Evolutionary conservation across 2,797 vertebrate genomes (phyloP), one percentile per base, ranked within the genome.

Genomic region (Diplodus sargus): DNA sequence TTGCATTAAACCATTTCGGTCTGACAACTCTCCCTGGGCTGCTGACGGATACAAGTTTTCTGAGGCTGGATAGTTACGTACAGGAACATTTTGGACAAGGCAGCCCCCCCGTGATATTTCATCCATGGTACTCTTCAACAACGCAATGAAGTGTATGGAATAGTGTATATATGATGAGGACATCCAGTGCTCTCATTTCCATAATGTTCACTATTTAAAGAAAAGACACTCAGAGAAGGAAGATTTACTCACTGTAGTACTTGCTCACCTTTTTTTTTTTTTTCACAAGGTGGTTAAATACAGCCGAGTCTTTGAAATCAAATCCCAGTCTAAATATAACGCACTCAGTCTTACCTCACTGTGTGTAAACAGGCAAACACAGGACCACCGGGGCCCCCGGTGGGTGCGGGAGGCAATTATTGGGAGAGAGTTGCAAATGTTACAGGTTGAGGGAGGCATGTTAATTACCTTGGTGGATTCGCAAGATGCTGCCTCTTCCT

Each of bases 381-480:
- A 74, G 83, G 83, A 89, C 84, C 81, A 72, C 56, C 15, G 16
- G 83, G 84, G 81, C 89, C 88, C 90, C 91, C 77, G 49, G 10
- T 84, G 88, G 89, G 87, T 81, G 84, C 67, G 28, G 70, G 85
- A 94, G 88, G 90, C 88, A 94, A 93, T 94, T 95, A 94, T 94
- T 94, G 92, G 90, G 90, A 92, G 89, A 87, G 91, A 82, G 82
- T 88, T 89, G 82, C 85, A 67, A 87, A 87, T 92, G 90, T 91
- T 91, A 81, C 86, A 88, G 87, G 87, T 90, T 92, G 87, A 89
- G 56, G 87, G 87, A 91, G 83, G 86, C 90, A 91, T 94, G 92
- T 87, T 95, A 95, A 95, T 95, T 94, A 94, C 92, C 91, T 95
- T 56, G 18, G 93, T 87, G 90, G 83, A 88, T 94, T 93, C 89